Percentiles rank a stretch among this genome's conserved stretches.
Evolutionary conservation across 2,888 invertebrate genomes (phyloP).

Genomic region (Aromia moschata): DNA sequence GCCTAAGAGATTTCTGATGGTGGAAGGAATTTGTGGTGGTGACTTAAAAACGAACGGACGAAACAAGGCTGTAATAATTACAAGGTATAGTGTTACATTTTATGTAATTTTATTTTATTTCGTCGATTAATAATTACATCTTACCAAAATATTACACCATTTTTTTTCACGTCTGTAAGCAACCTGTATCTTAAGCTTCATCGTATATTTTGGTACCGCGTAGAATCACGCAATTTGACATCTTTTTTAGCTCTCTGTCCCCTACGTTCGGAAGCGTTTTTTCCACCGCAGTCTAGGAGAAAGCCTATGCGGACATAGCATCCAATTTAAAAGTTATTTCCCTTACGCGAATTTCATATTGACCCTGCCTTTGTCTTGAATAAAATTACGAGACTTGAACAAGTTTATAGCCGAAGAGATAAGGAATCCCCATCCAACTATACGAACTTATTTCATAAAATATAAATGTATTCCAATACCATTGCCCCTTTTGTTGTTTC

Average conservation of each 20-base stretch:
- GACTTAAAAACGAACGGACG: too few relatives aligned
- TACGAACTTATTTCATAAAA: slow-evolving; percentile 54
- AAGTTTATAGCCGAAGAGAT: slow-evolving; percentile 46
- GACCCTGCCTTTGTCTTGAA: slow-evolving; percentile 51
- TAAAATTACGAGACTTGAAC: slow-evolving; percentile 51
- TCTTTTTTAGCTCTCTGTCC: slow-evolving; percentile 4
- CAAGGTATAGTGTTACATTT: too few relatives aligned
- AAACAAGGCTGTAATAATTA: too few relatives aligned
- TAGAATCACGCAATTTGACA: too few relatives aligned
- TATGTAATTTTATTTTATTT: too few relatives aligned
- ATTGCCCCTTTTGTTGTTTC: slow-evolving; percentile 37
- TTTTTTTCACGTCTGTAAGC: too few relatives aligned
- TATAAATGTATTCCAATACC: slow-evolving; percentile 51
- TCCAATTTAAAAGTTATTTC: slow-evolving; percentile 56
- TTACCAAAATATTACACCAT: too few relatives aligned
- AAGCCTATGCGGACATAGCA: slow-evolving; percentile 49
- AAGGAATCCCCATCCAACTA: slow-evolving; percentile 44
- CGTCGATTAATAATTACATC: too few relatives aligned
- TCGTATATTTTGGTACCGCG: too few relatives aligned
- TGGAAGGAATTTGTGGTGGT: too few relatives aligned
- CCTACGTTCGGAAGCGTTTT: slow-evolving; percentile 1
- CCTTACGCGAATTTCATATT: slow-evolving; percentile 54
- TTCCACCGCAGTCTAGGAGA: slow-evolving; percentile 17
- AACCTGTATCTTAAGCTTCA: too few relatives aligned
- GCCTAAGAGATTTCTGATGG: too few relatives aligned